Evolutionary conservation across 2,888 invertebrate species (phyloP).

Genomic region (Drosophila falleni): DNA sequence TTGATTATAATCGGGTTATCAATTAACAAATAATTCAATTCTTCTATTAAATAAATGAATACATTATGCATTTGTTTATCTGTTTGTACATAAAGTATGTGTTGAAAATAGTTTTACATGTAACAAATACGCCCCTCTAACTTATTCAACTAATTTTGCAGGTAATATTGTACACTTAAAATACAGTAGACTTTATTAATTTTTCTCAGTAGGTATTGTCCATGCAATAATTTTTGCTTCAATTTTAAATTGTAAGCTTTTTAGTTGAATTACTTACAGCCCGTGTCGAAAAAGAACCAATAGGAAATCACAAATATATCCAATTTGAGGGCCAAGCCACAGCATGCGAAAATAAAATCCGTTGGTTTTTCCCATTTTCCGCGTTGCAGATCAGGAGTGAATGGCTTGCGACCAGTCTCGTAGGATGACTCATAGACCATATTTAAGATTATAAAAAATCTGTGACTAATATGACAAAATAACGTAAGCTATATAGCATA

Average conservation of each 20-base stretch:
- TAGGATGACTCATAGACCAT: slow-evolving; percentile 83
- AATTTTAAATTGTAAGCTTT: background rate
- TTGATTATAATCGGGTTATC: background rate
- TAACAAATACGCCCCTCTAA: background rate
- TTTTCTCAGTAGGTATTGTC: slow-evolving; percentile 21
- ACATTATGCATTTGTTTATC: no score
- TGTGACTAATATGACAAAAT: no score
- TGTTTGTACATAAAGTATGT: no score
- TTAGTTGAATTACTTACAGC: slow-evolving; percentile 70
- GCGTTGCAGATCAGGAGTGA: slow-evolving; percentile 83
- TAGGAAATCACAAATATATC: slow-evolving; percentile 91
- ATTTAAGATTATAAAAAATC: background rate
- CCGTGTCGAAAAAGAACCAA: slow-evolving; percentile 68
- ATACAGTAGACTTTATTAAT: no score
- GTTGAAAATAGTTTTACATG: no score
- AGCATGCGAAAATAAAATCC: slow-evolving; percentile 92
- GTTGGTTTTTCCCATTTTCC: slow-evolving; percentile 91
- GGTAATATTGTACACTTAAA: no score
- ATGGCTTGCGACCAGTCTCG: slow-evolving; percentile 81
- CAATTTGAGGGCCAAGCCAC: slow-evolving; percentile 93
- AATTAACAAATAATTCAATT: background rate
- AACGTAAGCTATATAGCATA: no score
- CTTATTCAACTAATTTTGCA: background rate
- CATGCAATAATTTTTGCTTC: background rate
- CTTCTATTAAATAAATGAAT: no score